Conservation (phyloP, 1,140 invertebrate genomes). For the Zaprionus gabonicus region DNA sequence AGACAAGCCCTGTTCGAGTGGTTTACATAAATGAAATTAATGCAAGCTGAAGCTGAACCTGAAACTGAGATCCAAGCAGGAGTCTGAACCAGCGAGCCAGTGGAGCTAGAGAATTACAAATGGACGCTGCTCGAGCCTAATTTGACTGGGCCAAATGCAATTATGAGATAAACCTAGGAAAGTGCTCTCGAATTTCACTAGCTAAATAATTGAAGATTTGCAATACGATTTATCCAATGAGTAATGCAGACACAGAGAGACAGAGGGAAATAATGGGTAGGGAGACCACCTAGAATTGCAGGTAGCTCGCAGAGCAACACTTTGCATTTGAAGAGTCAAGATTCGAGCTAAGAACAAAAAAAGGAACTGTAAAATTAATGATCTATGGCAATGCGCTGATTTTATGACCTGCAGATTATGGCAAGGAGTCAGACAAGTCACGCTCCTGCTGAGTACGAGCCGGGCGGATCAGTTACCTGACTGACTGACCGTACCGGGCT, state of each 20-base stretch:
- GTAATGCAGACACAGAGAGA: not conserved
- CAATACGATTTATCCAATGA: constrained; percentile 52
- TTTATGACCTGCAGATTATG: constrained; percentile 72
- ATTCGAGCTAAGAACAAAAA: constrained; percentile 27
- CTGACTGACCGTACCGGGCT: constrained; percentile 20
- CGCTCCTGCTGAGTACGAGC: constrained; percentile 52
- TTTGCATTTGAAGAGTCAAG: constrained; percentile 59
- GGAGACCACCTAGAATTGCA: constrained; percentile 62
- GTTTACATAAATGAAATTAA: constrained; percentile 81
- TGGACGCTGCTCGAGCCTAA: constrained; percentile 50
- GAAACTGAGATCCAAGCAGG: constrained; percentile 2
- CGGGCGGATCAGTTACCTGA: constrained; percentile 41
- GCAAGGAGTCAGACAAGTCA: constrained; percentile 57
- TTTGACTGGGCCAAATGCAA: constrained; percentile 70
- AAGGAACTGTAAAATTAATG: constrained; percentile 76
- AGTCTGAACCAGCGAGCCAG: constrained; percentile 3
- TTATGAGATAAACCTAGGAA: constrained; percentile 67
- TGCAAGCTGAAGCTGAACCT: constrained; percentile 34
- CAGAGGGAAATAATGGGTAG: not conserved
- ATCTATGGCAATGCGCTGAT: constrained; percentile 66
- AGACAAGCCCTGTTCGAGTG: constrained; percentile 64
- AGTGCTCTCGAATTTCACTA: constrained; percentile 52
- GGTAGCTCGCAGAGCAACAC: constrained; percentile 41
- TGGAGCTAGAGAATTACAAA: constrained; percentile 58
- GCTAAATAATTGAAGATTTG: constrained; percentile 57